Base-by-base conservation (phyloP, 1,140 invertebrate species). In the Ephestia elutella region DNA sequence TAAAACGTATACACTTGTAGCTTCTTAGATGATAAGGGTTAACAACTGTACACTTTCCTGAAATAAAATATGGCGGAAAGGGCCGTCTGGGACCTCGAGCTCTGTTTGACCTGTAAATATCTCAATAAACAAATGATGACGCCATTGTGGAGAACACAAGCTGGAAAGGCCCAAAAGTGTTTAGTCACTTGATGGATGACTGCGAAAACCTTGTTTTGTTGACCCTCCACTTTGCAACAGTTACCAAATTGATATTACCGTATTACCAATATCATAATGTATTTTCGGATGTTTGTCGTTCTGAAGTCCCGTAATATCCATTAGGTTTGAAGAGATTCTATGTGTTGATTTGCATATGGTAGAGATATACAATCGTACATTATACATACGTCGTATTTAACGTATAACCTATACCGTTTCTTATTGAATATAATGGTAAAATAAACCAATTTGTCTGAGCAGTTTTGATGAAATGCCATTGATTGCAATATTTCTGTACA, bases 201-300 rank as follows among this genome's bases (percentile, higher is more conserved):
- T 17, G 1, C n/a, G 38, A 10, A 17, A 15, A 10, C 38, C 38
- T 44, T 44, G n/a, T 17, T 44, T 44, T 44, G 38, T 44, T 44
- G 38, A 17, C 15, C 38, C 1, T 44, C 38, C 38, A 44, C 38
- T 44, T 17, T 32, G 30, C 13, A 44, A 7, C 38, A 1, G n/a
- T 17, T 44, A 17, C 38, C 15, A 44, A 44, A 44, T 44, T 44
- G 38, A 44, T 44, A 44, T 44, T 44, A 44, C n/a, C 5, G 1
- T n/a, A 17, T 44, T 44, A 44, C 38, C 38, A 44, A 44, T 44
- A 44, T 44, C 38, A 17, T 44, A n/a, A 44, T 44, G n/a, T 44
- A 44, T 44, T 44, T 44, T 8, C 7, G 38, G 15, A 44, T 44
- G 38, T 44, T 44, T 44, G 38, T 44, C n/a, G 38, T 44, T 10